These are phyloP conservation scores for Anthopleura xanthogrammica DNA, from an alignment of 92 coral and sea anemone genomes.

Conservation along the genomic window DNA sequence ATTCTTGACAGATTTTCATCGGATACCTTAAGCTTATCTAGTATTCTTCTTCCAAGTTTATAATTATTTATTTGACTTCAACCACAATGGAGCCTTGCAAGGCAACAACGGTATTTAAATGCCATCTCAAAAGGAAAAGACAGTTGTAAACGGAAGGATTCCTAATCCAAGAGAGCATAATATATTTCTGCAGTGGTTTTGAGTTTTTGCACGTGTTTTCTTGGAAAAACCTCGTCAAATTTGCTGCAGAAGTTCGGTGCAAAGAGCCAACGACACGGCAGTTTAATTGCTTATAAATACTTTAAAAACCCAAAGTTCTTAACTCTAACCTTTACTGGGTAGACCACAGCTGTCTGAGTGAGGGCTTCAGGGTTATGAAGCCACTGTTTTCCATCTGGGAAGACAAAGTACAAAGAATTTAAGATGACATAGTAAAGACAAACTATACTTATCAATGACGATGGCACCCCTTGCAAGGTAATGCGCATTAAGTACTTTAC, in stretches of 20 bases:
- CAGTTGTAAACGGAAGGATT: not conserved
- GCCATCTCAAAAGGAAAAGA: not conserved
- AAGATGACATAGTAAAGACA: not conserved
- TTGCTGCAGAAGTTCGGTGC: not conserved
- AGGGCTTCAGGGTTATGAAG: constrained; percentile 83
- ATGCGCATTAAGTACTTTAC: constrained; percentile 7
- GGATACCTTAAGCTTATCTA: not conserved
- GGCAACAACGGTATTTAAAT: constrained; percentile 12
- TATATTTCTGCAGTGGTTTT: not conserved
- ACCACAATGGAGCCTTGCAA: not conserved
- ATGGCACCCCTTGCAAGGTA: not conserved
- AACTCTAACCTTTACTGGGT: constrained; percentile 75
- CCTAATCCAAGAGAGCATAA: not conserved
- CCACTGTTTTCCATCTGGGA: constrained; percentile 74
- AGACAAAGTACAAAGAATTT: not conserved
- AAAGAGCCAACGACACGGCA: not conserved
- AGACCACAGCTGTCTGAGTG: constrained; percentile 68
- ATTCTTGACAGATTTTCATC: not conserved
- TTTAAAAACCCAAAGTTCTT: not conserved
- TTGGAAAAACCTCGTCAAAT: constrained; percentile 1
- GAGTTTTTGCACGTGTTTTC: constrained; percentile 6
- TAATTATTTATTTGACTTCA: not conserved
- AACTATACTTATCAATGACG: not conserved
- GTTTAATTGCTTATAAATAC: not conserved
- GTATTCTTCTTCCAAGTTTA: not conserved